Base-by-base conservation (phyloP, 2,797 vertebrate genomes). In the Semotilus atromaculatus region DNA sequence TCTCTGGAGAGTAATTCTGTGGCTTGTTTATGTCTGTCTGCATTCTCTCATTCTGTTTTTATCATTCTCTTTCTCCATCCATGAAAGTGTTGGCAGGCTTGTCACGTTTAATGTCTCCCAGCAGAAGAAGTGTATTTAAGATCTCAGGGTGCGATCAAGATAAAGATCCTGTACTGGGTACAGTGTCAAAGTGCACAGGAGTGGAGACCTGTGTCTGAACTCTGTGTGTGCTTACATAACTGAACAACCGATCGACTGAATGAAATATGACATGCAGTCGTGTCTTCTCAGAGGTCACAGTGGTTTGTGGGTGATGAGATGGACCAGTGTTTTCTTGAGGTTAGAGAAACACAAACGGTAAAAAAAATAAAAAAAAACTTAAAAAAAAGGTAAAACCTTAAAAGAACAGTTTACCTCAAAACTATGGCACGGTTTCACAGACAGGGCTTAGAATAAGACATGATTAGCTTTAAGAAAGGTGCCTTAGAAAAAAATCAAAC, bases 101-200 rank as follows among this genome's bases (percentile, higher is more conserved):
- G 88, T 94, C 92, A 90, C 55, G 36, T 86, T 88, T 89, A 90
- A 93, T 92, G 68, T 83, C 72, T 77, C 13, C 51, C 58, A 18
- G 79, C 83, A 78, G 83, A 82, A 90, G 88, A 92, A 91, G 88
- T 89, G 53, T 75, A 83, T 81, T 87, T 83, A 90, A 90, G 92
- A 92, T 93, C 86, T 90, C 91, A 91, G 74, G 81, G 74, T 72
- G 89, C 83, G 86, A 85, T 89, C 66, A 51, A 81, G 43, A 83
- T 76, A 80, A 79, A 77, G 43, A 85, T 82, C 76, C 86, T 89
- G 86, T 72, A 72, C 74, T 45, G 80, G 66, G 29, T 51, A 66
- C 67, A 48, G 53, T 71, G 51, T 74, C 55, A 55, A 62, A 77
- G 36, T 43, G 78, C 43, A 72, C 29, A 60, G 40, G 40, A 60